Base-by-base conservation (phyloP, 2,888 invertebrate genomes). In the Pardosa pseudoannulata region DNA sequence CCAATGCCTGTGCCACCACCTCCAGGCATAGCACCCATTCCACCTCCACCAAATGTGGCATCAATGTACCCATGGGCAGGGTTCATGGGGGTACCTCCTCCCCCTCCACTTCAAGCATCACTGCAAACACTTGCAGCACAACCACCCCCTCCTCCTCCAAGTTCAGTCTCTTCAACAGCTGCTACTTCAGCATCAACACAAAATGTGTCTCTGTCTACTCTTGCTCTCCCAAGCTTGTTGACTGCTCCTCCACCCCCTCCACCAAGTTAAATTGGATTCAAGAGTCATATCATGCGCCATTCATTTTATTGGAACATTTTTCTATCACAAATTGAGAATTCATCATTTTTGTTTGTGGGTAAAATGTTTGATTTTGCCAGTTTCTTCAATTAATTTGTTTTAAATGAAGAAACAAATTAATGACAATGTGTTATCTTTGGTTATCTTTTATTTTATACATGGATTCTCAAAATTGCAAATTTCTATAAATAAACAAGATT, bases 181-280 rank as follows among this genome's bases (percentile, higher is more conserved):
- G 81, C 80, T n/a, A 13, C 82, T 6, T 7, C 79, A 7, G 39
- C 68, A 16, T 27, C 74, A 11, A 19, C 78, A 3, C 78, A 79
- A 11, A 88, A 85, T 27, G 88, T 89, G 16, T 89, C 89, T 62
- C 62, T 90, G 3, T 83, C 79, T 29, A 92, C 93, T 79, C 93
- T 93, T 72, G 92, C 92, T 46, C 91, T 93, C 64, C 93, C 93
- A 1, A 93, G 92, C 68, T 90, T 95, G 71, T 90, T 94, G 68
- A 93, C 94, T 68, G 94, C 95, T 32, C 95, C 95, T 1, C 95
- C 95, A 5, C 95, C 95, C 16, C 95, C 95, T 1, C 95, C 95
- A 0, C 94, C 76, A n/a, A 82, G 46, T 82, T 82, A 76, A 64
- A 1, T 16, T n/a, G n/a, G n/a, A n/a, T n/a, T n/a, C n/a, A n/a